These are phyloP conservation scores for Balearica regulorum DNA, from an alignment of 2,797 vertebrate genomes.

Conservation along the genomic window DNA sequence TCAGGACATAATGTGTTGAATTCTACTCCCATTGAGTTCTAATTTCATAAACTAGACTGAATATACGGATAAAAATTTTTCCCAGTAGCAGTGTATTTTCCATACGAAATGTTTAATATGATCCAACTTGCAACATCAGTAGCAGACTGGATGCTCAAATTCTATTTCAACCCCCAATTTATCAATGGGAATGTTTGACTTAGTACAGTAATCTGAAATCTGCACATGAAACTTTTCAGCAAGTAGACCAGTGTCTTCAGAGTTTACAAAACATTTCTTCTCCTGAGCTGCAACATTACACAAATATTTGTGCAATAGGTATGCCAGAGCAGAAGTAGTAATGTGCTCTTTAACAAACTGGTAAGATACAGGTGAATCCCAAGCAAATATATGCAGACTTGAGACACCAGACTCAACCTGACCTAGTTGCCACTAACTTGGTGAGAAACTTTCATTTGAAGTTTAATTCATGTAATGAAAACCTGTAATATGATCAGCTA, in stretches of 20 bases:
- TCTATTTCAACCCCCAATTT: background rate
- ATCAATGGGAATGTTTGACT: background rate
- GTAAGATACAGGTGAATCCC: background rate
- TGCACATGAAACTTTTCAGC: background rate
- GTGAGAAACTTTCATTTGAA: background rate
- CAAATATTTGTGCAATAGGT: background rate
- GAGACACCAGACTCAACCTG: background rate
- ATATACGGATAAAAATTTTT: background rate
- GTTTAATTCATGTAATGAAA: background rate
- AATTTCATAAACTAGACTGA: background rate
- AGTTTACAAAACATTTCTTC: background rate
- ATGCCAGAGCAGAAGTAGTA: background rate
- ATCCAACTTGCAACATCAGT: background rate
- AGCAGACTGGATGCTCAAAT: background rate
- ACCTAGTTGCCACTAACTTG: background rate
- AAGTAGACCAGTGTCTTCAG: background rate
- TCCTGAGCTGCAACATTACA: background rate
- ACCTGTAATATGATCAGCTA: background rate
- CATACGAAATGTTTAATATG: background rate
- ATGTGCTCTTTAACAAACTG: background rate
- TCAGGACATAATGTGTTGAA: background rate
- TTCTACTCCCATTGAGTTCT: background rate
- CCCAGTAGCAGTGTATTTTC: background rate
- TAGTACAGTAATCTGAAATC: background rate
- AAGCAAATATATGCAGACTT: background rate